Evolutionary conservation across 2,113 vertebrate genomes (phyloP).

Genomic region (Panthera leo): DNA sequence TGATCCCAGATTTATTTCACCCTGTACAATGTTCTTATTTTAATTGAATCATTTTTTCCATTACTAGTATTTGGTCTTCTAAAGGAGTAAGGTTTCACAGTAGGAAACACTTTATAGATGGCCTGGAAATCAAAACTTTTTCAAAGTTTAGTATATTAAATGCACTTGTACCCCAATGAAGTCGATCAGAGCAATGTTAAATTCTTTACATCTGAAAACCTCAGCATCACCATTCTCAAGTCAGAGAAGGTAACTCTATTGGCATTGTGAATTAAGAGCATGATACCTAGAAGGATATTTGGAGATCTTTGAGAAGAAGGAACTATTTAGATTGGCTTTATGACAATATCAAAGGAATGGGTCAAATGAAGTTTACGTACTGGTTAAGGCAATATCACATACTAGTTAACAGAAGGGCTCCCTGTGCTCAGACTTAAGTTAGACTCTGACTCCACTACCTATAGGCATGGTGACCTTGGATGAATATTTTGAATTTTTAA

Average conservation of each 20-base stretch:
- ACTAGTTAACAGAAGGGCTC: background rate
- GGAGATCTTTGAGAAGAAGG: constrained; percentile 9
- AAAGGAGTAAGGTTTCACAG: constrained; percentile 28
- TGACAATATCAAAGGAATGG: background rate
- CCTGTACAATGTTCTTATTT: constrained; percentile 51
- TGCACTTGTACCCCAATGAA: background rate
- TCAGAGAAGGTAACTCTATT: background rate
- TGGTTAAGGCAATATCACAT: background rate
- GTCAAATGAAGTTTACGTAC: background rate
- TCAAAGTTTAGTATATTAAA: constrained; percentile 21
- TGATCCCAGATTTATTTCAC: constrained; percentile 68
- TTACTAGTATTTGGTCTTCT: constrained; percentile 44
- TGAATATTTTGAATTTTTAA: background rate
- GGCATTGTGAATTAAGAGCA: background rate
- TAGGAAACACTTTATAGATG: constrained; percentile 25
- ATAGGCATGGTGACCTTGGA: background rate
- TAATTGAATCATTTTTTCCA: constrained; percentile 62
- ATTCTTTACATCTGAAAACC: background rate
- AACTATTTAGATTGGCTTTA: constrained; percentile 16
- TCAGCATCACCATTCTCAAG: background rate
- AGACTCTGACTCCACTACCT: background rate
- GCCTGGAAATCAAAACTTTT: constrained; percentile 18
- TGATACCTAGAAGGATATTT: background rate
- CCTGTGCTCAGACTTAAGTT: background rate
- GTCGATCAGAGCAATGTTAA: background rate